A percentile compares a stretch with the other conserved stretches of the same genome.
Evolutionary conservation across 2,113 vertebrate genomes (phyloP).

Genomic region (Suncus etruscus): DNA sequence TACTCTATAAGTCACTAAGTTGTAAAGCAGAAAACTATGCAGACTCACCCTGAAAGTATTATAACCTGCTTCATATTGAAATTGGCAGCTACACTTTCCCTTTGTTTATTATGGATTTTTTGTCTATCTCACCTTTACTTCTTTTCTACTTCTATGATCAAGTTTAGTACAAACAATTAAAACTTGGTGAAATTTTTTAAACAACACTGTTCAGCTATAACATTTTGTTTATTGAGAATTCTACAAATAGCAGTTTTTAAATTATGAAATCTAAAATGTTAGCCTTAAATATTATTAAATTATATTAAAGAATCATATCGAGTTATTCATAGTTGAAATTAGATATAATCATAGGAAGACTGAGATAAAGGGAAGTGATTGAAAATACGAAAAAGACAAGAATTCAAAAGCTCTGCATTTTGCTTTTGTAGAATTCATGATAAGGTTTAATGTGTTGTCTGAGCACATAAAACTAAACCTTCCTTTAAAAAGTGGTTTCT

Average conservation of each 20-base stretch:
- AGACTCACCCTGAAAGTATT: background rate
- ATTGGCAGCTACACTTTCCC: background rate
- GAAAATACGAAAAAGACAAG: slow-evolving; percentile 3
- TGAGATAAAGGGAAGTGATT: background rate
- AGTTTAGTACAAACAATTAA: slow-evolving; percentile 44
- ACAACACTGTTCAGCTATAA: background rate
- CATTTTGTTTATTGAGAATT: slow-evolving; percentile 43
- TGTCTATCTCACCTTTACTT: background rate
- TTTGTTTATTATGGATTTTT: background rate
- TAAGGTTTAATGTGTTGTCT: background rate
- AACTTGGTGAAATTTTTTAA: slow-evolving; percentile 36
- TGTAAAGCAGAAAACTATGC: background rate
- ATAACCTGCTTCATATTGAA: background rate
- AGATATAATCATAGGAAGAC: background rate
- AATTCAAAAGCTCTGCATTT: background rate
- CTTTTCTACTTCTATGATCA: slow-evolving; percentile 9
- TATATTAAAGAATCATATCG: background rate
- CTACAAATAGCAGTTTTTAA: slow-evolving; percentile 26
- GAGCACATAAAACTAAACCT: background rate
- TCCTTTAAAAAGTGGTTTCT: background rate
- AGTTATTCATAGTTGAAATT: slow-evolving; percentile 29
- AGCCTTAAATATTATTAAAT: background rate
- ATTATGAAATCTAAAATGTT: background rate
- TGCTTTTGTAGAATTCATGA: slow-evolving; percentile 3
- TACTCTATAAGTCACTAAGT: background rate